phyloP scores from a whole-genome alignment of 1,140 invertebrate species.

The Frieseomelitta varia region DNA sequence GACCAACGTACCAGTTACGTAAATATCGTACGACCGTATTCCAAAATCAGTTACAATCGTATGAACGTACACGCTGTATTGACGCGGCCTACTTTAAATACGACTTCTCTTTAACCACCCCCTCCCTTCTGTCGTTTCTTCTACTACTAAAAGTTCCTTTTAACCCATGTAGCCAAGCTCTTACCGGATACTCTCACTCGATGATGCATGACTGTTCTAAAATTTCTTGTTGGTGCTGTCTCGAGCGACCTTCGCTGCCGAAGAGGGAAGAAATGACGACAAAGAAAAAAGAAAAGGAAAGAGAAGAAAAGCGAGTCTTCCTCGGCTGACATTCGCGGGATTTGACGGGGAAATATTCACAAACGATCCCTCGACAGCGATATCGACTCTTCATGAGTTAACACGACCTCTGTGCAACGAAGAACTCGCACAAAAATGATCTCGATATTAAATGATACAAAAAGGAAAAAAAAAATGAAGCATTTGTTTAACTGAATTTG shows the following conservation, averaged over 20 bases:
- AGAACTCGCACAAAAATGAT: too few species aligned
- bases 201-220: slow-evolving; percentile 38
- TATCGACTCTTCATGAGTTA: too few species aligned
- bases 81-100: slow-evolving; percentile 25
- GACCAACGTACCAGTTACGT: neutral
- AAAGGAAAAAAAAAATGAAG: too few species aligned
- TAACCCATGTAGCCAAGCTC: slow-evolving; percentile 17
- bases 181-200: slow-evolving; percentile 27
- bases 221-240: slow-evolving; percentile 19
- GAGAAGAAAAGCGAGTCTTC: neutral
- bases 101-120: neutral
- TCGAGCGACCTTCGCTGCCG: neutral
- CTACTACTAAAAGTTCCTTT: slow-evolving; percentile 32
- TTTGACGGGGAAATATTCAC: neutral
- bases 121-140: neutral
- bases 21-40: neutral
- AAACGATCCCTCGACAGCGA: neutral
- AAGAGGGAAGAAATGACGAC: neutral
- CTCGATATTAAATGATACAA: too few species aligned
- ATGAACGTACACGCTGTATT: neutral
- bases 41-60: slow-evolving; percentile 15
- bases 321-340: slow-evolving; percentile 16
- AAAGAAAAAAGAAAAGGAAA: too few species aligned
- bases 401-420: too few species aligned
- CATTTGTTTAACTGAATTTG: too few species aligned